Percentiles rank a stretch among this genome's conserved stretches.
These are phyloP conservation scores for Acanthurus lineatus DNA, from an alignment of 2,797 vertebrate genomes.

Conservation along the genomic window DNA sequence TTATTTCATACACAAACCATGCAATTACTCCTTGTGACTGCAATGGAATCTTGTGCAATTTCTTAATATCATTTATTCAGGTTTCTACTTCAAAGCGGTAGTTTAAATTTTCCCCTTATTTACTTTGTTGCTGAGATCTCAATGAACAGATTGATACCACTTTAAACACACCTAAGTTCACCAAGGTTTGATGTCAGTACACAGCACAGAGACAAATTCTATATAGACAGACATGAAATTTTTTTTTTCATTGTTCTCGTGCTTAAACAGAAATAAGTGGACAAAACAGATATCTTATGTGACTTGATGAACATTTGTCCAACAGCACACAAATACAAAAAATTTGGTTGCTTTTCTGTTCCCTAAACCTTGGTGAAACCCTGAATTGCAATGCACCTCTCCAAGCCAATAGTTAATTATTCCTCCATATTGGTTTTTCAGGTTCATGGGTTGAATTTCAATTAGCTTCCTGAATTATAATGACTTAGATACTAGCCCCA, in stretches of 20 bases:
- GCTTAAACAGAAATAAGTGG: background rate
- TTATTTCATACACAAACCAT: background rate
- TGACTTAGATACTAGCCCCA: slow-evolving; percentile 21
- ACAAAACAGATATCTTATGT: background rate
- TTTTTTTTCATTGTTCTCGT: background rate
- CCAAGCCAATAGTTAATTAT: slow-evolving; percentile 15
- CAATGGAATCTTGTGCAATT: background rate
- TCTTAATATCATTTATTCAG: background rate
- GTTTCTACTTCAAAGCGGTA: background rate
- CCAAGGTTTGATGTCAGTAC: background rate
- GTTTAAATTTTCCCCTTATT: background rate
- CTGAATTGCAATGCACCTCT: background rate
- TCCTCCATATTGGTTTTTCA: slow-evolving; percentile 10
- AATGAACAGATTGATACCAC: background rate
- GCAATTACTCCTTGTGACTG: background rate
- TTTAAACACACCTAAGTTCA: background rate
- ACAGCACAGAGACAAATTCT: background rate
- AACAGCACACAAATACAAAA: slow-evolving; percentile 8
- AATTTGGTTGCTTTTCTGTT: background rate
- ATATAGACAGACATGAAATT: background rate
- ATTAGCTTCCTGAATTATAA: slow-evolving; percentile 59
- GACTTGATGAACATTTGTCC: background rate
- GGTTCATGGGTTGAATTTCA: slow-evolving; percentile 53
- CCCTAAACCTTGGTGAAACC: slow-evolving; percentile 4
- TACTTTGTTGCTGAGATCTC: background rate